A percentile compares a stretch with the other conserved stretches of the same genome.
These are phyloP conservation scores for Rhaphigaster nebulosa DNA, from an alignment of 2,888 invertebrate species.

Conservation along the genomic window DNA sequence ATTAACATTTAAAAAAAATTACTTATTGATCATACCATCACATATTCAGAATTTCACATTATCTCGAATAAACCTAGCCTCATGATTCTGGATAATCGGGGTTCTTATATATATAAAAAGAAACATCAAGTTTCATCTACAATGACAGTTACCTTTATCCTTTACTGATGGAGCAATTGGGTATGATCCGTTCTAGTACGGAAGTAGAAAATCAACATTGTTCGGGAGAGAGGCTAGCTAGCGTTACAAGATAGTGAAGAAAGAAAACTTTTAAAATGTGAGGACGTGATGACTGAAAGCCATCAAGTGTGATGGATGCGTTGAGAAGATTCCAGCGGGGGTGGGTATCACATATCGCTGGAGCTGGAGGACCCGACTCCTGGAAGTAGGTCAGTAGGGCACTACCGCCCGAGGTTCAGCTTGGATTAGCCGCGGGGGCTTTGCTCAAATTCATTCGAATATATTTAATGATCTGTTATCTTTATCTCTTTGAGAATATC, in stretches of 20 bases:
- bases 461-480: not conserved
- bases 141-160: no score
- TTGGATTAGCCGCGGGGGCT: not conserved
- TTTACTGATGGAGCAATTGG: no score
- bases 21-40: no score
- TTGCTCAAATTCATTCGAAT: not conserved
- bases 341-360: constrained; percentile 4
- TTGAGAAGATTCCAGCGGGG: not conserved
- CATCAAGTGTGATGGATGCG: constrained; percentile 35
- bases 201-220: not conserved
- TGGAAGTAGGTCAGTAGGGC: not conserved
- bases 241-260: not conserved
- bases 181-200: not conserved
- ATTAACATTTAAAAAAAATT: no score
- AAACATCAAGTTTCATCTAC: no score
- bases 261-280: constrained; percentile 23
- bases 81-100: no score
- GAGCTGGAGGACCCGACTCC: not conserved
- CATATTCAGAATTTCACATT: no score
- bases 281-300: not conserved
- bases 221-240: not conserved
- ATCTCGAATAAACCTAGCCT: no score
- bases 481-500: not conserved
- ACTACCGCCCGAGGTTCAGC: not conserved
- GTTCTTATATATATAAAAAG: no score